Base-by-base conservation (phyloP, 2,113 vertebrate genomes). In the Phrynosoma blainvillii region DNA sequence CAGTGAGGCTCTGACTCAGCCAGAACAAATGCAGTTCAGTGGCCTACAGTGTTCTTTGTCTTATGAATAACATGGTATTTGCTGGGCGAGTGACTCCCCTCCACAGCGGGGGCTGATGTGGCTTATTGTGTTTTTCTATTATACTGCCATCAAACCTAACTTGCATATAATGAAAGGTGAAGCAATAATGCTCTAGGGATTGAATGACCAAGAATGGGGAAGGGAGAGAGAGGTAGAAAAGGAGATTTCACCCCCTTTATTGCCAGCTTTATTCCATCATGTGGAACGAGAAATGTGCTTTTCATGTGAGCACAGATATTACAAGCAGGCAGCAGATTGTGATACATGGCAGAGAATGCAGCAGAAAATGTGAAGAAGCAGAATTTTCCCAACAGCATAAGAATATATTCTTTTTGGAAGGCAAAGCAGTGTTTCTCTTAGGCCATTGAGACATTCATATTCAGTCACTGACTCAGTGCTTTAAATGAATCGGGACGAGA, bases 171-270 rank as follows among this genome's bases (percentile, higher is more conserved):
- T 0, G 6, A 86, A 47, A 87, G 84, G 27, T 66, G 77, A 84
- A 91, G 85, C 85, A 85, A 85, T 91, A 92, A 93, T 91, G 71
- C 89, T 85, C 89, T 84, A 75, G 82, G 90, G 91, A 76, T 85
- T 73, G 90, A 83, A 13, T 30, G 21, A 27, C 8, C 56, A 82
- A 87, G 87, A 88, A 89, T 87, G 81, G 89, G 27, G 18, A 5
- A 25, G 40, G 14, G 25, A 71, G 27, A 6, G 23, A 79, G 83
- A 87, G 88, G 88, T 87, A 88, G 84, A 76, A 42, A 83, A 89
- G 80, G 54, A 82, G 71, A 59, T 66, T 78, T 25, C 36, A 1
- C 42, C 47, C 0, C 87, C 11, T 82, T 65, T 65, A 92, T 91
- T 84, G 84, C 89, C 91, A 81, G 84, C 89, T 92, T 88, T 85